A percentile compares a stretch with the other conserved stretches of the same genome.
Evolutionary conservation across 1,140 invertebrate species (phyloP).

Genomic region (Euura saliciscinereae): DNA sequence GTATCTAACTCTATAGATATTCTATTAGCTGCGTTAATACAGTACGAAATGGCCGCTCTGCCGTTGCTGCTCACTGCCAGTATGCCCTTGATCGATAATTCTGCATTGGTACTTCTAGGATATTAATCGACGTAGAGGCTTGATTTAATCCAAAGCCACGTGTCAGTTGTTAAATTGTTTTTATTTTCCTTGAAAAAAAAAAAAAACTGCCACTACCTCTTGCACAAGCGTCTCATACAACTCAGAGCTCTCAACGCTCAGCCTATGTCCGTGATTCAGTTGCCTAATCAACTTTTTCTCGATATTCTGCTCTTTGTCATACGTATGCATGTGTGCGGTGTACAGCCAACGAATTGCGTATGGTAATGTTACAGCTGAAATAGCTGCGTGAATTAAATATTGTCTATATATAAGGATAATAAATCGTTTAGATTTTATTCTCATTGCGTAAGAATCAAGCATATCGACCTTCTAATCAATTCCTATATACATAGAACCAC

Average conservation of each 20-base stretch:
- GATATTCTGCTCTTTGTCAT: not conserved
- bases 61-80: not conserved
- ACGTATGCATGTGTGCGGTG: not conserved
- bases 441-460: too few relatives aligned
- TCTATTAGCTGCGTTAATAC: not conserved
- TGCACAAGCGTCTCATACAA: not conserved
- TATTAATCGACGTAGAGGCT: too few relatives aligned
- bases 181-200: not conserved
- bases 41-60: not conserved
- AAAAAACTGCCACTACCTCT: not conserved
- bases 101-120: not conserved
- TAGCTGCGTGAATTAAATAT: too few relatives aligned
- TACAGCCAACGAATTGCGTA: not conserved
- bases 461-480: too few relatives aligned
- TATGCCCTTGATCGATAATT: slow-evolving; percentile 3
- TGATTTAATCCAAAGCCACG: too few relatives aligned
- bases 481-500: too few relatives aligned
- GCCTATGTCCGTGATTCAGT: not conserved
- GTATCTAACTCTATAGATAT: not conserved
- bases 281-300: not conserved
- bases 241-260: not conserved
- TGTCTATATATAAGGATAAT: too few relatives aligned
- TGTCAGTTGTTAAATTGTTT: not conserved
- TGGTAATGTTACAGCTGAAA: too few relatives aligned
- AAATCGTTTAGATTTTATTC: too few relatives aligned